Evolutionary conservation across 2,113 vertebrate species (phyloP), one percentile per base, ranked within the genome.

Genomic region (Paramormyrops kingsleyae): DNA sequence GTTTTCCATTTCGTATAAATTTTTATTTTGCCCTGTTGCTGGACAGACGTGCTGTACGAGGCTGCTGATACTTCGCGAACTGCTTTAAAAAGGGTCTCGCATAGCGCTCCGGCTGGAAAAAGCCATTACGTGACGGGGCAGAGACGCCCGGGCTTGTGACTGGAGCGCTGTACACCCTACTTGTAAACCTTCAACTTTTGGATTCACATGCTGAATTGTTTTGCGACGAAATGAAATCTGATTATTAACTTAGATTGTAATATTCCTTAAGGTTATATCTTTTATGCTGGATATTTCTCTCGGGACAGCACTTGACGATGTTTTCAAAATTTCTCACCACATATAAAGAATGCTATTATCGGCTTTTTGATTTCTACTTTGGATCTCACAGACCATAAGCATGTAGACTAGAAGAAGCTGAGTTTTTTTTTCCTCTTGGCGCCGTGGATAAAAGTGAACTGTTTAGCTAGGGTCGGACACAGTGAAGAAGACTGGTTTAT

Each of bases 371-470:
- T 85, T 89, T 70, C 80, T 80, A 49, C 62, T 70, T 46, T 74
- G 85, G 90, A 91, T 91, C 89, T 85, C 90, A 90, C 90, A 90
- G 90, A 91, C 84, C 90, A 83, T 89, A 88, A 90, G 89, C 90
- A 89, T 89, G 89, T 89, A 31, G 62, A 27, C 10, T 66, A 87
- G 92, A 87, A 88, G 90, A 90, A 92, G 53, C 88, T 49, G 88
- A 92, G 91, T 93, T 91, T 93, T 91, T 88, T 92, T 84, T 85
- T 80, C 62, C 70, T 87, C 87, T 80, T 88, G 90, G 88, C 87
- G 90, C 85, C 87, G 92, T 88, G 91, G 47, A 74, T 86, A 92
- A 91, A 92, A 93, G 92, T 92, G 91, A 91, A 92, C 92, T 91
- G 87, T 56, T 70, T 90, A 91, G 91, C 91, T 90, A 87, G 77